Percentiles rank a stretch among this genome's conserved stretches.
Conservation (phyloP, 2,797 vertebrate species). For the Triplophysa yarkandensis region DNA sequence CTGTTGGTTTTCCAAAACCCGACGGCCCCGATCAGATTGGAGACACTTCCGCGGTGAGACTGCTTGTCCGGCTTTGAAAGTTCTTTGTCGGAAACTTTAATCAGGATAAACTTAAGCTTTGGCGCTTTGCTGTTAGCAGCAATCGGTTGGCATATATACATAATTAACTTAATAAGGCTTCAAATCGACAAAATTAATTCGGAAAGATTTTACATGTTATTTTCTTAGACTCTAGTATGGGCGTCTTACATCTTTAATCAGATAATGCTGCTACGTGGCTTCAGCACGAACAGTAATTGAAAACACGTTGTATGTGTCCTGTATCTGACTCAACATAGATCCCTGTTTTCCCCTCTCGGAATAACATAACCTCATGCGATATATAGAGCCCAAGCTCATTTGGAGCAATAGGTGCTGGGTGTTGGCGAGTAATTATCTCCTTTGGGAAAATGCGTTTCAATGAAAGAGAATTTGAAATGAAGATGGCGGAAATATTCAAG, state of each 20-base stretch:
- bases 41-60: conserved; percentile 36
- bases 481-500: conserved; percentile 46
- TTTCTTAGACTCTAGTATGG: conserved; percentile 16
- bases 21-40: conserved; percentile 33
- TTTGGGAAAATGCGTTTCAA: conserved; percentile 63
- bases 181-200: background rate
- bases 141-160: background rate
- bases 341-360: conserved; percentile 25
- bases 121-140: background rate
- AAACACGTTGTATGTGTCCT: conserved; percentile 36
- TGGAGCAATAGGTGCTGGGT: conserved; percentile 56
- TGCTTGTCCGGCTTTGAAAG: conserved; percentile 17
- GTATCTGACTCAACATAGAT: conserved; percentile 21
- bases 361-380: conserved; percentile 38
- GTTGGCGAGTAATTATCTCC: conserved; percentile 67
- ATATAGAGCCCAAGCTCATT: conserved; percentile 53
- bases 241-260: conserved; percentile 36
- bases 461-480: conserved; percentile 68
- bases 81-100: conserved; percentile 28
- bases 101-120: background rate
- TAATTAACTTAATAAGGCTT: conserved; percentile 3
- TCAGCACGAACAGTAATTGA: conserved; percentile 18
- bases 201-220: conserved; percentile 26
- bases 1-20: conserved; percentile 50
- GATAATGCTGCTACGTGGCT: conserved; percentile 12